phyloP scores from a whole-genome alignment of 2,113 vertebrate species.

The Xyrauchen texanus region DNA sequence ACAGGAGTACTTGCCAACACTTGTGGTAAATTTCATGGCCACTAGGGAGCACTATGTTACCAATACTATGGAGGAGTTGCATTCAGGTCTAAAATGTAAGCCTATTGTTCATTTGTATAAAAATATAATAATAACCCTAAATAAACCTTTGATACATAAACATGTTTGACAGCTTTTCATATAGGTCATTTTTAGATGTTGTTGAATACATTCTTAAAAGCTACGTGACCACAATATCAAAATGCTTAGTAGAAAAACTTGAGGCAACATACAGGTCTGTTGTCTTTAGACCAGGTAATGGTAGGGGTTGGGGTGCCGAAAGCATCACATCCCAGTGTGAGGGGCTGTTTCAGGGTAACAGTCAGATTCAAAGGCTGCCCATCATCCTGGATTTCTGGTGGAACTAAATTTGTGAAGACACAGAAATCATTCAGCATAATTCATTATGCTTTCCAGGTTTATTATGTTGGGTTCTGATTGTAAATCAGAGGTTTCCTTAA shows the following conservation, averaged over 20 bases:
- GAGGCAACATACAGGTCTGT: constrained; percentile 71
- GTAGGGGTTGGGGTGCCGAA: constrained; percentile 78
- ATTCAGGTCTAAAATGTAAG: too few species aligned
- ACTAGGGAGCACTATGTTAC: constrained; percentile 63
- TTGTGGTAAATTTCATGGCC: constrained; percentile 54
- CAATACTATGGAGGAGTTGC: neutral
- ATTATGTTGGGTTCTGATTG: too few species aligned
- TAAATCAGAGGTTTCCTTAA: too few species aligned
- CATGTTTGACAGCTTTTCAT: neutral
- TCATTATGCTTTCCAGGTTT: neutral
- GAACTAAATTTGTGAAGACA: constrained; percentile 67
- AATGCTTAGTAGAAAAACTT: too few species aligned
- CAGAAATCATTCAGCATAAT: constrained; percentile 4
- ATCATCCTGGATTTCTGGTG: constrained; percentile 79
- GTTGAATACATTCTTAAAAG: neutral
- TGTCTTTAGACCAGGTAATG: constrained; percentile 81
- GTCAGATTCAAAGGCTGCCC: constrained; percentile 75
- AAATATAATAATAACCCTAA: too few species aligned
- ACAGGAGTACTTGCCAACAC: neutral
- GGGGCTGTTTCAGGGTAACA: constrained; percentile 76
- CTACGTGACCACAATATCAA: too few species aligned
- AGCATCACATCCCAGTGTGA: constrained; percentile 80
- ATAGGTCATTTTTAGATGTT: neutral
- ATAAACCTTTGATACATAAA: too few species aligned
- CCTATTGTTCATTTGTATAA: too few species aligned